Evolutionary conservation across 2,888 invertebrate species (phyloP).

Genomic region (Ochropleura leucogaster): DNA sequence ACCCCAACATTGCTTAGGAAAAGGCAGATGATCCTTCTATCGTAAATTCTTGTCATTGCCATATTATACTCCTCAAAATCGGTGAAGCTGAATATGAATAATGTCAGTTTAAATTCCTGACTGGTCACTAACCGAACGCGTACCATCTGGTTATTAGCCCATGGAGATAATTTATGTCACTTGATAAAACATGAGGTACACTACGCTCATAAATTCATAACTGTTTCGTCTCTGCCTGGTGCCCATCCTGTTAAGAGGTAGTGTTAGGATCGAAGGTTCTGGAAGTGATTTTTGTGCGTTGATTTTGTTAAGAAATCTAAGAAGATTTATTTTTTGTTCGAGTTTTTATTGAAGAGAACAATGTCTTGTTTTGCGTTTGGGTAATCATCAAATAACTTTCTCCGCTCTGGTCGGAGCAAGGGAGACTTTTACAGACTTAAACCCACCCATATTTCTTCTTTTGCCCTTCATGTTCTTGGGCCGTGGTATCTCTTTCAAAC

Average conservation of each 20-base stretch:
- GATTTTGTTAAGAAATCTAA: not conserved
- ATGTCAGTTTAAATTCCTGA: constrained; percentile 59
- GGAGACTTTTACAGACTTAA: too few relatives aligned
- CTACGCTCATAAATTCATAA: constrained; percentile 63
- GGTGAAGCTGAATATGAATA: constrained; percentile 49
- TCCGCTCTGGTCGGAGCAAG: too few relatives aligned
- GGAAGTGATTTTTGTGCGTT: not conserved
- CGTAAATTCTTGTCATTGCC: not conserved
- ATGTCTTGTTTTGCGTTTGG: not conserved
- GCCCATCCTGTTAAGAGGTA: constrained; percentile 34
- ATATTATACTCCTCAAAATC: constrained; percentile 5
- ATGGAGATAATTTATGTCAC: constrained; percentile 69
- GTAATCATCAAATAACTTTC: too few relatives aligned
- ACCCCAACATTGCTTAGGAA: too few relatives aligned
- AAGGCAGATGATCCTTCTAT: too few relatives aligned
- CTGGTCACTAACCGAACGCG: constrained; percentile 53
- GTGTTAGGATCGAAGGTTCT: not conserved
- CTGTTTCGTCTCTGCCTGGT: constrained; percentile 53
- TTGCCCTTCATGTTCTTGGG: too few relatives aligned
- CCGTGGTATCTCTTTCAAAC: too few relatives aligned
- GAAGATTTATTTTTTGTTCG: not conserved
- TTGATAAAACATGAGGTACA: constrained; percentile 64
- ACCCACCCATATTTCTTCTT: too few relatives aligned
- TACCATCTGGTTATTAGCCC: constrained; percentile 66
- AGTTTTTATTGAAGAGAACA: not conserved